Evolutionary conservation across 2,888 invertebrate genomes (phyloP).

Genomic region (Nephrotoma flavescens): DNA sequence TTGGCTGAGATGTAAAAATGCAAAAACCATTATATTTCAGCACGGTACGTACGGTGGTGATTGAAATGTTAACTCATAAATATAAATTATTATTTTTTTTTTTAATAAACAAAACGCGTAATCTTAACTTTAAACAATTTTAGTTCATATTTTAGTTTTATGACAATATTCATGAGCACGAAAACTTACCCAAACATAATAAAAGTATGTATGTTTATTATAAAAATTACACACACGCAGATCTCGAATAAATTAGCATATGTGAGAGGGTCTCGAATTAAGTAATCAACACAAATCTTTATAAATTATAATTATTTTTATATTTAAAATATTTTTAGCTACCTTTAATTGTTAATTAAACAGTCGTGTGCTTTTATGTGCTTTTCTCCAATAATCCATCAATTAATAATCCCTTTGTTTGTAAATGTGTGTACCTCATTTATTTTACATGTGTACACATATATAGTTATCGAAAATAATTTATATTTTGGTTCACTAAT

Average conservation of each 20-base stretch:
- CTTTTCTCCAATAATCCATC: not conserved
- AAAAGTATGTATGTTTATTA: not conserved
- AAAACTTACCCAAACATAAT: not conserved
- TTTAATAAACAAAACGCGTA: not conserved
- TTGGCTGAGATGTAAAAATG: not conserved
- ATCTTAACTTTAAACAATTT: not conserved
- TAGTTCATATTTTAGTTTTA: not conserved
- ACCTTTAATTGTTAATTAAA: not conserved
- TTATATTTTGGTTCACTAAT: not conserved
- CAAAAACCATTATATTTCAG: not conserved
- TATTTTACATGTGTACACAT: not conserved
- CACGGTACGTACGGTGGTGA: not conserved
- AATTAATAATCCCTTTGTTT: not conserved
- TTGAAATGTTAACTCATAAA: not conserved
- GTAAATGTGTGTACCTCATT: not conserved
- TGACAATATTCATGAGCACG: not conserved
- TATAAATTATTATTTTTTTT: not conserved
- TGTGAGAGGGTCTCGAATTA: not conserved
- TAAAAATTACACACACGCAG: not conserved
- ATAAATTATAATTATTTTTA: not conserved
- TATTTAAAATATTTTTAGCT: not conserved
- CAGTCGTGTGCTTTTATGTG: not conserved
- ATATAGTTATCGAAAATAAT: not conserved
- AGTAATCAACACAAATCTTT: not conserved
- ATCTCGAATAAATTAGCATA: not conserved